Conservation (phyloP, 2,888 invertebrate genomes). For the Craniophora ligustri region DNA sequence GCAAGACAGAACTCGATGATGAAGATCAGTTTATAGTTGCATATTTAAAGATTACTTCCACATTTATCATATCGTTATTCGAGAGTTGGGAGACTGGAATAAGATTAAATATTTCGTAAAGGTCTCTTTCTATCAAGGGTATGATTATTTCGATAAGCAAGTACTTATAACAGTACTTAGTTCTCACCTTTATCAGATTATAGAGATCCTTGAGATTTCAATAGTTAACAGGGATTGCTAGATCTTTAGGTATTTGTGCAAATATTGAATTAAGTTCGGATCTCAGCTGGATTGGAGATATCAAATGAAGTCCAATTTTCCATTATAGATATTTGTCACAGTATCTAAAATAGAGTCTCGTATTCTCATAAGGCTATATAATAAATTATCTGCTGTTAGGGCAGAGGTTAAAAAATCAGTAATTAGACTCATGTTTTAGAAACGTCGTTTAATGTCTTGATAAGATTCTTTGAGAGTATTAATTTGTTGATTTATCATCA, state of each 20-base stretch:
- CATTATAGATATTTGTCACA: slow-evolving; percentile 9
- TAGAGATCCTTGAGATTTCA: slow-evolving; percentile 9
- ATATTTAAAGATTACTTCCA: slow-evolving; percentile 2
- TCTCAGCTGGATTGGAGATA: slow-evolving; percentile 9
- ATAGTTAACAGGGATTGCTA: background rate
- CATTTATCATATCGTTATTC: slow-evolving; percentile 1
- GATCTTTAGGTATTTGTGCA: slow-evolving; percentile 8
- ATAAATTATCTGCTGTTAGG: slow-evolving; percentile 1
- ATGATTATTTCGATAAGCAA: slow-evolving; percentile 9
- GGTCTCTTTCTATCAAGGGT: slow-evolving; percentile 10
- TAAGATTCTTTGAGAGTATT: slow-evolving; percentile 1
- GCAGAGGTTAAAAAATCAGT: slow-evolving; percentile 4
- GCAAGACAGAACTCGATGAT: no score
- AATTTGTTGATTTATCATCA: background rate
- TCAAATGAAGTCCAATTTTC: slow-evolving; percentile 18
- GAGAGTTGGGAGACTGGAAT: background rate
- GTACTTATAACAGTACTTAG: slow-evolving; percentile 3
- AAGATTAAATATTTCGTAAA: slow-evolving; percentile 3
- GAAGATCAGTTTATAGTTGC: slow-evolving; percentile 5
- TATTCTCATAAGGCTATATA: slow-evolving; percentile 5
- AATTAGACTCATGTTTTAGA: background rate
- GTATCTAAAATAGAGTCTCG: slow-evolving; percentile 11
- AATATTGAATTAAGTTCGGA: slow-evolving; percentile 2
- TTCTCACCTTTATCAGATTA: slow-evolving; percentile 2
- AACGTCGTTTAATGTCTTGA: background rate